Evolutionary conservation across 2,797 vertebrate genomes (phyloP).

Genomic region (Lacerta viridis): DNA sequence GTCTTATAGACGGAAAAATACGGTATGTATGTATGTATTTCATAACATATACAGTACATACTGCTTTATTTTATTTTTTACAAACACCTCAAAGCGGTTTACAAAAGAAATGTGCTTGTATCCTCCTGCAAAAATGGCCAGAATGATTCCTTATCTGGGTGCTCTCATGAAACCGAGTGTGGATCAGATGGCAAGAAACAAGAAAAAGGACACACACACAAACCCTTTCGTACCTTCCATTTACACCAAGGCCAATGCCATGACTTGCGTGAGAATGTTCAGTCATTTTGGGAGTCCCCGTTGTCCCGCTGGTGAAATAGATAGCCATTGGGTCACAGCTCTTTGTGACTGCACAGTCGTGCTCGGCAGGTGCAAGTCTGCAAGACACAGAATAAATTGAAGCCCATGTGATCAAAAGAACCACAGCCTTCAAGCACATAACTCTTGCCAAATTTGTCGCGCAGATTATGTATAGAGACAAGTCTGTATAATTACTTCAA

Average conservation of each 20-base stretch:
- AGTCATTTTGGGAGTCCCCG: conserved; percentile 86
- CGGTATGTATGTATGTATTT: too few relatives aligned
- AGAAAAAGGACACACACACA: background rate
- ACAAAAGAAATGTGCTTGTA: too few relatives aligned
- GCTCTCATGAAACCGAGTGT: background rate
- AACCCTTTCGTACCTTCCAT: conserved; percentile 79
- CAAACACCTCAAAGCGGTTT: too few relatives aligned
- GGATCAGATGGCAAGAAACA: background rate
- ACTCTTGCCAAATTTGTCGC: background rate
- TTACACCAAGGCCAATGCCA: conserved; percentile 82
- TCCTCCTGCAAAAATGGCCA: too few relatives aligned
- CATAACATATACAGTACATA: too few relatives aligned
- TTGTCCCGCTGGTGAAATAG: conserved; percentile 88
- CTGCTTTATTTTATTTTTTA: too few relatives aligned
- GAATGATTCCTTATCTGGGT: background rate
- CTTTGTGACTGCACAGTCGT: conserved; percentile 81
- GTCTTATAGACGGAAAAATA: too few relatives aligned
- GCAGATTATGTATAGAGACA: background rate
- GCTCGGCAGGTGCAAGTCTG: conserved; percentile 78
- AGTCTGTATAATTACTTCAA: conserved; percentile 72
- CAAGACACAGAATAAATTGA: conserved; percentile 31
- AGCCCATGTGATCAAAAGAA: background rate
- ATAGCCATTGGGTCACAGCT: conserved; percentile 84
- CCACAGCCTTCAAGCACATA: background rate
- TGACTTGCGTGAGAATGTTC: conserved; percentile 85